phyloP scores from a whole-genome alignment of 2,797 vertebrate genomes.

The Anguilla obscura region DNA sequence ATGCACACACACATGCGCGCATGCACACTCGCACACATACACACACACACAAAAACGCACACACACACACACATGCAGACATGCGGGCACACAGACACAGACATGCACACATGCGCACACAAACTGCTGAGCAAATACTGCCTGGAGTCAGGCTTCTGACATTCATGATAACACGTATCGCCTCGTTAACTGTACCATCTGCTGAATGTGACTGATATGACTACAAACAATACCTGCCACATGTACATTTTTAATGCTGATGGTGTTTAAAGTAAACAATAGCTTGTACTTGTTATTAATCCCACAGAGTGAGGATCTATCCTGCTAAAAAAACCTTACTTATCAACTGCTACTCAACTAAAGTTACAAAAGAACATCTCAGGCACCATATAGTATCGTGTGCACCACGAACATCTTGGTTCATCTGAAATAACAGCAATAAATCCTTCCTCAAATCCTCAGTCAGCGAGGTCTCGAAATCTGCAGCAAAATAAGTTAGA shows the following conservation, averaged over 20 bases:
- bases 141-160: background rate
- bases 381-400: background rate
- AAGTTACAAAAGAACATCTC: background rate
- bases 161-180: background rate
- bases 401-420: background rate
- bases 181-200: background rate
- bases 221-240: background rate
- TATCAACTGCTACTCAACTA: background rate
- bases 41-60: constrained; percentile 23
- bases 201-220: background rate
- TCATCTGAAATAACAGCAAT: background rate
- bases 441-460: background rate
- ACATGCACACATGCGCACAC: constrained; percentile 32
- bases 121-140: background rate
- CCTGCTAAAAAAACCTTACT: background rate
- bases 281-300: background rate
- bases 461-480: background rate
- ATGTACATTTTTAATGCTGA: constrained; percentile 14
- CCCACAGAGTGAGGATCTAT: background rate
- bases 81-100: constrained; percentile 27
- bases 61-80: constrained; percentile 35
- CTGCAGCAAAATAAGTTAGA: background rate
- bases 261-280: background rate
- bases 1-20: background rate
- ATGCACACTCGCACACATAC: constrained; percentile 11